Percentiles rank a stretch among this genome's conserved stretches.
Conservation (phyloP, 2,113 vertebrate genomes). For the Bettongia penicillata region DNA sequence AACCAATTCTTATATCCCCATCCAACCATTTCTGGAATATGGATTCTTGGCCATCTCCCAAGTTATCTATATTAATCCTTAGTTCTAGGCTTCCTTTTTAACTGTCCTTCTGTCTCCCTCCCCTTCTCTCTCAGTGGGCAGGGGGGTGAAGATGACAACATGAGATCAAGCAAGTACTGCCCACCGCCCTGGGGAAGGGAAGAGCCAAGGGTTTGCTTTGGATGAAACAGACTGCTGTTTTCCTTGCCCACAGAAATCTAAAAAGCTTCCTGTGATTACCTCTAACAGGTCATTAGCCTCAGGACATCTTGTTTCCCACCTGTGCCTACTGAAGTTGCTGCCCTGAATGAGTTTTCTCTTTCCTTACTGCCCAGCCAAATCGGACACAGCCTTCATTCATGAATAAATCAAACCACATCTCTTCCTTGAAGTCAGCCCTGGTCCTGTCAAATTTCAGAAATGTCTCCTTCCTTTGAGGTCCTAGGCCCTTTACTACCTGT, state of each 20-base stretch:
- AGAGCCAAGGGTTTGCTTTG: neutral
- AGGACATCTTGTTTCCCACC: neutral
- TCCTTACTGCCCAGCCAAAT: neutral
- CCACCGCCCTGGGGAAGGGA: neutral
- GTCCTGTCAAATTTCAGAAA: neutral
- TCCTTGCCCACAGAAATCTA: neutral
- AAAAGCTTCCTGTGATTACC: neutral
- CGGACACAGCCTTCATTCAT: neutral
- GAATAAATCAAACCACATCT: neutral
- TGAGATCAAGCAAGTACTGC: neutral
- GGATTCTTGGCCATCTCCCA: neutral
- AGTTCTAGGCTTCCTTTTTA: neutral
- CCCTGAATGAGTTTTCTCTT: neutral
- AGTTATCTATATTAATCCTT: neutral
- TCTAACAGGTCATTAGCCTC: neutral
- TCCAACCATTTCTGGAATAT: neutral
- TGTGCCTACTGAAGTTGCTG: neutral
- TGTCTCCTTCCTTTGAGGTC: neutral
- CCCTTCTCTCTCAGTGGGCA: neutral
- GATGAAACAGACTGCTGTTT: neutral
- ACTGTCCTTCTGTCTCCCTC: neutral
- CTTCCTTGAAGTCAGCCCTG: neutral
- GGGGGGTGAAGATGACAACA: neutral
- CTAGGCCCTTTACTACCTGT: neutral
- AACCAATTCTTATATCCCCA: neutral